Conservation (phyloP, 2,888 invertebrate genomes). For the Tineola bisselliella region DNA sequence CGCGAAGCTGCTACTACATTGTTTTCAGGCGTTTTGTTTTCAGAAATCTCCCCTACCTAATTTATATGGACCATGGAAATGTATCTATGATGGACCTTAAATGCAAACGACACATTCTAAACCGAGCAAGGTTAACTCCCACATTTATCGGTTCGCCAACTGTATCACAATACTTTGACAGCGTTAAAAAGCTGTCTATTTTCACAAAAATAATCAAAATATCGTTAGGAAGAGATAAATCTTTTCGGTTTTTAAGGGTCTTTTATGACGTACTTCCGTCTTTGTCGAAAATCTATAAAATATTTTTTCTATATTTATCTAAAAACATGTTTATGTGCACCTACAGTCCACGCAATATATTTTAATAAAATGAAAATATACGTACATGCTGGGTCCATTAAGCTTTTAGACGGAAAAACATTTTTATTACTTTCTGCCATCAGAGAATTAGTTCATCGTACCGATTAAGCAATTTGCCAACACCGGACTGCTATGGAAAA, state of each 20-base stretch:
- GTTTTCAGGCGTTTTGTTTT: too few relatives aligned
- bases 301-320: too few relatives aligned
- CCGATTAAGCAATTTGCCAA: not conserved
- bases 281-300: not conserved
- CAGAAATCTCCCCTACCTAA: too few relatives aligned
- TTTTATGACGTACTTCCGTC: not conserved
- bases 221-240: slow-evolving; percentile 7
- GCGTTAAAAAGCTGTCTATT: not conserved
- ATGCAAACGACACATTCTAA: too few relatives aligned
- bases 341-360: too few relatives aligned
- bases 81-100: too few relatives aligned
- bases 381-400: not conserved
- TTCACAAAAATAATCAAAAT: slow-evolving; percentile 1
- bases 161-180: not conserved
- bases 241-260: not conserved
- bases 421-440: not conserved
- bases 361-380: too few relatives aligned
- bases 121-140: too few relatives aligned
- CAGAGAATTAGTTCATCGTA: slow-evolving; percentile 1
- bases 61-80: too few relatives aligned
- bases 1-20: too few relatives aligned
- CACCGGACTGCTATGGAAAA: not conserved
- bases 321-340: too few relatives aligned
- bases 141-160: too few relatives aligned
- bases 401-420: not conserved